Evolutionary conservation across 2,113 vertebrate species (phyloP).

Genomic region (Ibidorhyncha struthersii): DNA sequence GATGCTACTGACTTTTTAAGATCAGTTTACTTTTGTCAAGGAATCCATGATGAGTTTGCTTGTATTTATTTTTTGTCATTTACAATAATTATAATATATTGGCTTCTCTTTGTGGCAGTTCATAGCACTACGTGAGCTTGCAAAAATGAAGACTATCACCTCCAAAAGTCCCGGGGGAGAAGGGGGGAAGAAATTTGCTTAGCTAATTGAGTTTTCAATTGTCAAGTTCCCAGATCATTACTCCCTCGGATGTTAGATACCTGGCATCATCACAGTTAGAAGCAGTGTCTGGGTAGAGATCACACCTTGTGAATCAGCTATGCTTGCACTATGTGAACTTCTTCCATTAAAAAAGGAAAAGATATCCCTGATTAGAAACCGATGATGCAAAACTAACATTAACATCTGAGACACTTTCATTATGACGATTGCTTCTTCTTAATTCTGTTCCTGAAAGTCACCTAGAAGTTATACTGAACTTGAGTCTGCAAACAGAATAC

Average conservation of each 20-base stretch:
- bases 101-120: neutral
- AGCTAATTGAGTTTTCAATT: neutral
- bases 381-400: neutral
- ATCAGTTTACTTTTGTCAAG: neutral
- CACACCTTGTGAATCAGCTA: neutral
- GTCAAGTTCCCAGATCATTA: neutral
- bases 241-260: neutral
- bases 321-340: neutral
- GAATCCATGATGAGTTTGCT: neutral
- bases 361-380: neutral
- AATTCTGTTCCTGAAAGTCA: neutral
- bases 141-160: neutral
- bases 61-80: neutral
- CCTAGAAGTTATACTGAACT: neutral
- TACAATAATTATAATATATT: neutral
- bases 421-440: neutral
- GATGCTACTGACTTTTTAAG: neutral
- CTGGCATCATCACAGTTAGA: neutral
- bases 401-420: neutral
- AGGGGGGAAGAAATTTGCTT: neutral
- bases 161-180: neutral
- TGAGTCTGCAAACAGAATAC: conserved; percentile 36
- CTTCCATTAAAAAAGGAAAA: neutral
- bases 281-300: neutral
- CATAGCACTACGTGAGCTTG: neutral